Evolutionary conservation across 2,797 vertebrate species (phyloP).

Genomic region (Manis crassicaudata): DNA sequence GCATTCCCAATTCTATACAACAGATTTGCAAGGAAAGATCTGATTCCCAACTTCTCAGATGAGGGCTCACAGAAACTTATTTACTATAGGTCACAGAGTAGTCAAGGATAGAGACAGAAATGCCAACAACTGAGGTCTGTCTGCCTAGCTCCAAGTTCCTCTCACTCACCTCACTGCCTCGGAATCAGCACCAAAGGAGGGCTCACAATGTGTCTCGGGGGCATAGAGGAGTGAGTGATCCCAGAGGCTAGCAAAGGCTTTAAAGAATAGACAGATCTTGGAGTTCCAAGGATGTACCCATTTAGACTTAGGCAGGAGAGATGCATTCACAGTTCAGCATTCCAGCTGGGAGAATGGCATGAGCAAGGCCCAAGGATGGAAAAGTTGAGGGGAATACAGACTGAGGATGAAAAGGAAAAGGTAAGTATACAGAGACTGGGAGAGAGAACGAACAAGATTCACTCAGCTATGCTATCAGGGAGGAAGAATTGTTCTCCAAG

Average conservation of each 20-base stretch:
- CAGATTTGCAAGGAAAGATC: neutral
- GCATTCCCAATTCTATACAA: neutral
- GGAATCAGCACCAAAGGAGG: neutral
- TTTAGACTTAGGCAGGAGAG: neutral
- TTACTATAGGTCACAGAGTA: neutral
- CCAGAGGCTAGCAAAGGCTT: neutral
- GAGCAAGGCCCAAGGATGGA: neutral
- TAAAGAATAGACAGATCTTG: neutral
- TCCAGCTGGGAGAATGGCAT: neutral
- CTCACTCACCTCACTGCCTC: neutral
- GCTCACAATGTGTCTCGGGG: neutral
- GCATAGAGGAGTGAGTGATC: neutral
- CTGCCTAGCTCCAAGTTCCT: slow-evolving; percentile 21
- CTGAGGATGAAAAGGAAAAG: neutral
- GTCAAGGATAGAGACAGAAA: slow-evolving; percentile 1
- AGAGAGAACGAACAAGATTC: neutral
- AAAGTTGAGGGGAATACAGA: neutral
- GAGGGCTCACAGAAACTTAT: neutral
- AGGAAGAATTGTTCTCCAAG: neutral
- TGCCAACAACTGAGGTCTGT: neutral
- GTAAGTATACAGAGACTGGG: neutral
- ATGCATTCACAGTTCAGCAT: neutral
- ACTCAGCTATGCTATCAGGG: neutral
- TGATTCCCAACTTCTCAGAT: neutral
- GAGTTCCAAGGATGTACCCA: neutral